A percentile compares a stretch with the other conserved stretches of the same genome.
phyloP scores from a whole-genome alignment of 2,888 invertebrate genomes.

The Drosophila nigritarsus region DNA sequence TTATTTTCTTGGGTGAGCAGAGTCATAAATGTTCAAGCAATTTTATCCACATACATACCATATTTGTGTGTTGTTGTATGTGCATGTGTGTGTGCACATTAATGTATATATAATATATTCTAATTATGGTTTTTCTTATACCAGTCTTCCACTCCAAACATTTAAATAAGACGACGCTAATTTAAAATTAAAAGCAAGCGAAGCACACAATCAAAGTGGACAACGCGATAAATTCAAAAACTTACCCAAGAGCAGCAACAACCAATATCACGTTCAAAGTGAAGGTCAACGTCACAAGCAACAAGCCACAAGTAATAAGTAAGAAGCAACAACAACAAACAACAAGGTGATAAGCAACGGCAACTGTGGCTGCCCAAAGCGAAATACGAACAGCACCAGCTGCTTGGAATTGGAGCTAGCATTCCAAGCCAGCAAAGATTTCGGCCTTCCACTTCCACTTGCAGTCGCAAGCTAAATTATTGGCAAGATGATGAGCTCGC shows the following conservation, averaged over 20 bases:
- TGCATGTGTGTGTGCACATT: not conserved
- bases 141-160: constrained; percentile 23
- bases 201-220: constrained; percentile 53
- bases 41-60: constrained; percentile 2
- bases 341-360: constrained; percentile 49
- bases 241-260: constrained; percentile 35
- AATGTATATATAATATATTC: constrained; percentile 10
- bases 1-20: constrained; percentile 30
- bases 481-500: constrained; percentile 29
- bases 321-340: constrained; percentile 24
- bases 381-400: constrained; percentile 33
- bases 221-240: constrained; percentile 40
- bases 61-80: not conserved
- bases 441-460: constrained; percentile 7
- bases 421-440: not conserved
- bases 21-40: constrained; percentile 13
- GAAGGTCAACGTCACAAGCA: constrained; percentile 78
- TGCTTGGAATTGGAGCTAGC: constrained; percentile 56
- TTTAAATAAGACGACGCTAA: constrained; percentile 47
- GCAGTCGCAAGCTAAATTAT: constrained; percentile 6
- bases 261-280: constrained; percentile 79
- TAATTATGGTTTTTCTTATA: constrained; percentile 9
- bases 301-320: constrained; percentile 11
- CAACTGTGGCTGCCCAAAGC: constrained; percentile 69
- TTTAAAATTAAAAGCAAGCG: constrained; percentile 53